Percentiles rank a stretch among this genome's conserved stretches.
Conservation (phyloP, 2,888 invertebrate genomes). For the Augiades crinisus region DNA sequence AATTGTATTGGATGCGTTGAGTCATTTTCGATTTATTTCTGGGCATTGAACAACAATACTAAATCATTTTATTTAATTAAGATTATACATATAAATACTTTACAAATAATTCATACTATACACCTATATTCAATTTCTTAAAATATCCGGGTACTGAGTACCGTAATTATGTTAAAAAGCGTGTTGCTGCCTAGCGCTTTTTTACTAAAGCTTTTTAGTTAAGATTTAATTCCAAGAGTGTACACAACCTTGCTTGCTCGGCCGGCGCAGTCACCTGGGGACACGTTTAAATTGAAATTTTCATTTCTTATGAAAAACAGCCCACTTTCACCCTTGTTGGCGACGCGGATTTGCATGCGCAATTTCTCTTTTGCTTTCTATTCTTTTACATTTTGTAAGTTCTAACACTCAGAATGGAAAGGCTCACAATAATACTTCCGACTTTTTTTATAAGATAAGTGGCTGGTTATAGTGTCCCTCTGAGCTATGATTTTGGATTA, state of each 20-base stretch:
- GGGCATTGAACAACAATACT: too few relatives aligned
- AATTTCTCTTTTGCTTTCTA: conserved; percentile 38
- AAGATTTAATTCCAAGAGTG: conserved; percentile 45
- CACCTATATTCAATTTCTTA: background rate
- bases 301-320: conserved; percentile 66
- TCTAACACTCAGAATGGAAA: background rate
- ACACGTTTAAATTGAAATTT: conserved; percentile 73
- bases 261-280: conserved; percentile 57
- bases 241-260: conserved; percentile 41
- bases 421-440: background rate
- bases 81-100: too few relatives aligned
- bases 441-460: too few relatives aligned
- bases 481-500: too few relatives aligned
- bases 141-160: background rate
- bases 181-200: background rate
- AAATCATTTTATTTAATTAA: too few relatives aligned
- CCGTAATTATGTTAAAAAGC: background rate
- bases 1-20: too few relatives aligned
- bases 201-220: conserved; percentile 14
- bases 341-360: conserved; percentile 61
- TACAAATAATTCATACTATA: background rate
- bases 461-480: too few relatives aligned
- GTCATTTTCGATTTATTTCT: too few relatives aligned
- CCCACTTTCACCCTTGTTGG: conserved; percentile 44
- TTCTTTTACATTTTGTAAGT: conserved; percentile 13